A percentile compares a stretch with the other conserved stretches of the same genome.
These are phyloP conservation scores for Notarius quadriscutis DNA, from an alignment of 2,113 vertebrate genomes.

Conservation along the genomic window DNA sequence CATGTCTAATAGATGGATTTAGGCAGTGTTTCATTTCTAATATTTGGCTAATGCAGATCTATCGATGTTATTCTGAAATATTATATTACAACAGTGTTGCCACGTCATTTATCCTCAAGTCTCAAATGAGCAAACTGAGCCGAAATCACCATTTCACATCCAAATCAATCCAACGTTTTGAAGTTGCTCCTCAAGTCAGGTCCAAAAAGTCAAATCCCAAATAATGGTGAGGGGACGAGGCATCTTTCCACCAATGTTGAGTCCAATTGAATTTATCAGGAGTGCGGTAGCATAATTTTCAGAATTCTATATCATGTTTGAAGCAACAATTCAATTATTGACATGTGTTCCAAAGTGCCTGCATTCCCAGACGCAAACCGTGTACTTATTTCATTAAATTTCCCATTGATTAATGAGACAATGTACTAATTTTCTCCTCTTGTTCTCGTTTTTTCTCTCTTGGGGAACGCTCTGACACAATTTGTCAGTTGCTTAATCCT, in stretches of 20 bases:
- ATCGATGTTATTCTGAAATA: neutral
- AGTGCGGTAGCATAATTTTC: too few species aligned
- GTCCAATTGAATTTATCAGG: neutral
- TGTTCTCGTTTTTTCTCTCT: conserved; percentile 11
- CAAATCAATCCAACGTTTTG: neutral
- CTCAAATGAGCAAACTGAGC: neutral
- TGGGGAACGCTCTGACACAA: neutral
- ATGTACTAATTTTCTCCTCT: conserved; percentile 6
- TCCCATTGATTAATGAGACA: neutral
- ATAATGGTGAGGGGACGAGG: neutral
- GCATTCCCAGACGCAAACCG: neutral
- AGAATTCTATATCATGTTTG: neutral
- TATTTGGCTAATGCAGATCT: neutral
- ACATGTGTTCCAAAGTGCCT: too few species aligned
- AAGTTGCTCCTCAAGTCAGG: neutral
- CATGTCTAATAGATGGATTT: neutral
- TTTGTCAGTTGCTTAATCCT: conserved; percentile 65
- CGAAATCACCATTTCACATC: neutral
- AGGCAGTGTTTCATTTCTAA: neutral
- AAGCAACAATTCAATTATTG: too few species aligned
- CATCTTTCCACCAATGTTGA: neutral
- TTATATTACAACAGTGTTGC: neutral
- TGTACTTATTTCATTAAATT: too few species aligned
- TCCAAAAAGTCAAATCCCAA: neutral
- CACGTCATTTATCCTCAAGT: neutral